Evolutionary conservation across 1,140 invertebrate species (phyloP).

Genomic region (Heterodera carotae): DNA sequence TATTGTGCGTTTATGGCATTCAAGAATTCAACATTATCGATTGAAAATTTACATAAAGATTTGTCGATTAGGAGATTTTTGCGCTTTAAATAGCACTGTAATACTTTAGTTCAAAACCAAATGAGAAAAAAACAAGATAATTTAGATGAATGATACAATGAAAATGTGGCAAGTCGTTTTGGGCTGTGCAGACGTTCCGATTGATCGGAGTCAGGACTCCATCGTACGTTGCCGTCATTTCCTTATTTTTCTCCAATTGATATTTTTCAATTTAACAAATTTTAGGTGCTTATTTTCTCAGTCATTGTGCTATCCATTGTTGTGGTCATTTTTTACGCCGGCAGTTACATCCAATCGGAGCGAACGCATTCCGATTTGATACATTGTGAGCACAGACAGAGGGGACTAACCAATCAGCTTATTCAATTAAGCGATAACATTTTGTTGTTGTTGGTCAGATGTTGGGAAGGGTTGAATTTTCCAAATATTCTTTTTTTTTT

Average conservation of each 20-base stretch:
- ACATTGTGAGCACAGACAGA: conserved; percentile 47
- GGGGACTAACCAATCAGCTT: too few species aligned
- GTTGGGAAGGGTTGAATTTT: too few species aligned
- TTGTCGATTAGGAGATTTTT: too few species aligned
- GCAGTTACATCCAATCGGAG: conserved; percentile 60
- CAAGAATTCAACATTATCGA: too few species aligned
- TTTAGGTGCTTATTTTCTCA: conserved; percentile 48
- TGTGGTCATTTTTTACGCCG: conserved; percentile 52
- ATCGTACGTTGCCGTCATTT: not conserved
- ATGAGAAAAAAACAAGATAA: not conserved
- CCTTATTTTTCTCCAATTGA: too few species aligned
- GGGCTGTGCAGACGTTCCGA: conserved; percentile 46
- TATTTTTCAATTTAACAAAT: not conserved
- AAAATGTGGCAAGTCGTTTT: conserved; percentile 58
- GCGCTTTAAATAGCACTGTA: too few species aligned
- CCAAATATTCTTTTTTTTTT: too few species aligned
- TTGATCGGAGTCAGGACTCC: conserved; percentile 41
- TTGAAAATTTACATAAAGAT: too few species aligned
- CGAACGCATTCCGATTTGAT: conserved; percentile 44
- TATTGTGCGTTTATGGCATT: too few species aligned
- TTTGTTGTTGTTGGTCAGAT: not conserved
- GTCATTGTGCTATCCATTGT: conserved; percentile 39
- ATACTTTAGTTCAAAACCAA: too few species aligned
- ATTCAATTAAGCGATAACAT: too few species aligned
- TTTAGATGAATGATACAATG: conserved; percentile 61